A percentile compares a stretch with the other conserved stretches of the same genome.
Evolutionary conservation across 2,797 vertebrate species (phyloP).

Genomic region (Anomalospiza imberbis): DNA sequence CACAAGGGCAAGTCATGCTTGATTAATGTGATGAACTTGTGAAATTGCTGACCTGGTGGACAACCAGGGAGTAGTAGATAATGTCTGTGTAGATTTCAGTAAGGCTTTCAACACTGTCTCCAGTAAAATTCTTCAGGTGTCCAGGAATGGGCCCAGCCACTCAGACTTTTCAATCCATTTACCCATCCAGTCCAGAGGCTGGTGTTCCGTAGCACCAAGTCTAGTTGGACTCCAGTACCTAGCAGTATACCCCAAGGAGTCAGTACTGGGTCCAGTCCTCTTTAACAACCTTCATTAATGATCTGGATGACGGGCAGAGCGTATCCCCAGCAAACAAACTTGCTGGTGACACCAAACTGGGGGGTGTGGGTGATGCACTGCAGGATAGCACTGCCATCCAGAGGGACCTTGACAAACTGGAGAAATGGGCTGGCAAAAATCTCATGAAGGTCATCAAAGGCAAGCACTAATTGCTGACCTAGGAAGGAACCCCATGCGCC

Average conservation of each 20-base stretch:
- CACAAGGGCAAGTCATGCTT: not conserved
- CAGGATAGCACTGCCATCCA: not conserved
- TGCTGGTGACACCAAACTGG: not conserved
- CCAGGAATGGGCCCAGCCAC: not conserved
- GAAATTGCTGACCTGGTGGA: not conserved
- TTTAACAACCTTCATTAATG: not conserved
- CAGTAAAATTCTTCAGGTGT: not conserved
- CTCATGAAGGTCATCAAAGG: not conserved
- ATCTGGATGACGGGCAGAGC: not conserved
- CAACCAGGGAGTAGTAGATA: not conserved
- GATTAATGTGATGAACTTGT: not conserved
- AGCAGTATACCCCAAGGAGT: not conserved
- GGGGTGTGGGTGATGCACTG: not conserved
- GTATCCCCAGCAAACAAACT: not conserved
- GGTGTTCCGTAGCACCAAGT: not conserved
- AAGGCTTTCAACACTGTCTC: not conserved
- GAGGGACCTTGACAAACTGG: not conserved
- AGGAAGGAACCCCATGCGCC: not conserved
- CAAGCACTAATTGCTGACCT: not conserved
- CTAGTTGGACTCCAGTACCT: not conserved
- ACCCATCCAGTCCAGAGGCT: not conserved
- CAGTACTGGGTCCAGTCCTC: not conserved
- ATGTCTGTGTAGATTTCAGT: not conserved
- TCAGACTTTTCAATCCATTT: not conserved
- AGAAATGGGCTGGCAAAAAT: not conserved